These are phyloP conservation scores for Condylura cristata DNA, from an alignment of 2,113 vertebrate species.

Conservation along the genomic window DNA sequence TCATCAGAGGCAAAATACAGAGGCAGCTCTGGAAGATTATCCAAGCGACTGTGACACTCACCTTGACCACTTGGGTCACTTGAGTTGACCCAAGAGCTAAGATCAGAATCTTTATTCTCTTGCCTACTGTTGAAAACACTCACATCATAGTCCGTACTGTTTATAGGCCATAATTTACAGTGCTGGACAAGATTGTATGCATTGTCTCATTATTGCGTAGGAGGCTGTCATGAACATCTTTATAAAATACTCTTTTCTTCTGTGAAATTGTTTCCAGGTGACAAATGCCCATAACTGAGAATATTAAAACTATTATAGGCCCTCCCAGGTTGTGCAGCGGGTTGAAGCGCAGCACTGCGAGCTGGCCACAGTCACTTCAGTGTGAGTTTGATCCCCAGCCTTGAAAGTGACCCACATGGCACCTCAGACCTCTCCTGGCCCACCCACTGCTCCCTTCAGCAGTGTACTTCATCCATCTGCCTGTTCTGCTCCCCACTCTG, in stretches of 20 bases:
- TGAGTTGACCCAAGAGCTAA: neutral
- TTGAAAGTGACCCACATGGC: too few relatives aligned
- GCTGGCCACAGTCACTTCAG: too few relatives aligned
- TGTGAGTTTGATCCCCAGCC: too few relatives aligned
- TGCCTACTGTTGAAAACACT: neutral
- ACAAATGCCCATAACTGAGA: slow-evolving; percentile 53
- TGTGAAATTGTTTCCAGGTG: slow-evolving; percentile 18
- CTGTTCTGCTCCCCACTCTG: too few relatives aligned
- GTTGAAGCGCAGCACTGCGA: too few relatives aligned
- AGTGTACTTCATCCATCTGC: too few relatives aligned
- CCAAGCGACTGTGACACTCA: neutral
- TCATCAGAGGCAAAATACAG: neutral
- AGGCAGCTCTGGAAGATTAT: neutral
- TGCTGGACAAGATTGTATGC: neutral
- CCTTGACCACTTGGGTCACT: neutral
- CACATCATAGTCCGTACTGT: neutral
- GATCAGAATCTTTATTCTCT: neutral
- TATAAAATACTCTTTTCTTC: slow-evolving; percentile 23
- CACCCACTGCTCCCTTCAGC: too few relatives aligned
- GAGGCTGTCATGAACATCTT: slow-evolving; percentile 2
- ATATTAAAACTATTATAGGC: slow-evolving; percentile 43
- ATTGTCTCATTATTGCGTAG: neutral
- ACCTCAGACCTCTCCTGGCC: too few relatives aligned
- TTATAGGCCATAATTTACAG: slow-evolving; percentile 40
- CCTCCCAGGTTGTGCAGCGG: too few relatives aligned